Percentiles rank a stretch among this genome's conserved stretches.
Evolutionary conservation across 2,888 invertebrate genomes (phyloP).

Genomic region (Agapetus fuscipes): DNA sequence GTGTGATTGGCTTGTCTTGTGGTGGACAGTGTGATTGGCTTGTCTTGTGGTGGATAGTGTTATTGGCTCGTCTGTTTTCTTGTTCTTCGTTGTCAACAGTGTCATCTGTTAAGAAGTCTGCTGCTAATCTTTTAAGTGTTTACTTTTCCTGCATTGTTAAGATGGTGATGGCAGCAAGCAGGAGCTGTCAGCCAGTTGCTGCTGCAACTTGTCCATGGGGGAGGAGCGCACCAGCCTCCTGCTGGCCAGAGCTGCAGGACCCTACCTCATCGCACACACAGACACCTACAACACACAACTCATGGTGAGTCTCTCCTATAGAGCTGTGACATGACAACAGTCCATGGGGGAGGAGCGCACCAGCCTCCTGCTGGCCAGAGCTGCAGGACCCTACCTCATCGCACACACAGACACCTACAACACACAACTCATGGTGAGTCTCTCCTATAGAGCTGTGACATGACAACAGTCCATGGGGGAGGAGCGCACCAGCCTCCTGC

Average conservation of each 20-base stretch:
- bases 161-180: conserved; percentile 41
- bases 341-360: conserved; percentile 39
- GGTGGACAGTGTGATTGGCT: no score
- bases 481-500: conserved; percentile 29
- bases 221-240: conserved; percentile 33
- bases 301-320: conserved; percentile 19
- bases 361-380: conserved; percentile 35
- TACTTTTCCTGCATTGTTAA: no score
- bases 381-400: conserved; percentile 41
- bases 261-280: conserved; percentile 38
- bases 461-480: conserved; percentile 43
- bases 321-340: no score
- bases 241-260: conserved; percentile 37
- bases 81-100: no score
- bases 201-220: conserved; percentile 47
- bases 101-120: no score
- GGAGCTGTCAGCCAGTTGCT: conserved; percentile 41
- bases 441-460: no score
- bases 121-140: no score
- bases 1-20: no score
- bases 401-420: conserved; percentile 30
- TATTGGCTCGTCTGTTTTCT: no score
- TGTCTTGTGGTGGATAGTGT: no score
- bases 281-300: conserved; percentile 27
- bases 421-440: conserved; percentile 20